These are phyloP conservation scores for Periplaneta americana DNA, from an alignment of 1,140 invertebrate genomes.

Conservation along the genomic window DNA sequence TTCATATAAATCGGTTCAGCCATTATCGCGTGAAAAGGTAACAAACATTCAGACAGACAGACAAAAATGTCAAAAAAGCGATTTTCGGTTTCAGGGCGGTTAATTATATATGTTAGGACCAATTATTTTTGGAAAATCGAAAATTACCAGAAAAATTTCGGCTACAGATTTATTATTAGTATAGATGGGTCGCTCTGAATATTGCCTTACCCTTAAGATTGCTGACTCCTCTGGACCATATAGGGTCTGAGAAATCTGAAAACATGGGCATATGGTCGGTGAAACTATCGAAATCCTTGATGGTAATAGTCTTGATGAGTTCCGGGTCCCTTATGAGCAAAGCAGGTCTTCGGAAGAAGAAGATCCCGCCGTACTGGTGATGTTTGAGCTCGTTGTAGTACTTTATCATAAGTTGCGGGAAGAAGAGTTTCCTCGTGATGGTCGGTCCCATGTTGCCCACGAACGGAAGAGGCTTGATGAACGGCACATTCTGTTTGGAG, in stretches of 20 bases:
- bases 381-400: neutral
- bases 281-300: constrained; percentile 44
- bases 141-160: no score
- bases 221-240: constrained; percentile 35
- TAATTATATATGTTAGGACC: no score
- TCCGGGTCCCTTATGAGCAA: constrained; percentile 32
- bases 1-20: no score
- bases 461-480: constrained; percentile 37
- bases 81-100: no score
- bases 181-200: no score
- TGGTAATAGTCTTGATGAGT: constrained; percentile 29
- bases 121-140: no score
- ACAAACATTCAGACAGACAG: no score
- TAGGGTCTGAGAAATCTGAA: constrained; percentile 31
- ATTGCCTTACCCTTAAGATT: constrained; percentile 30
- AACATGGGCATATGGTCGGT: constrained; percentile 35
- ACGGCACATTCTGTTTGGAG: constrained; percentile 36
- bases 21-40: no score
- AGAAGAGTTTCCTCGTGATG: neutral
- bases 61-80: no score
- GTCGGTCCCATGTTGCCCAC: constrained; percentile 36
- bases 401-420: neutral
- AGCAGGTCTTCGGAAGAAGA: constrained; percentile 21
- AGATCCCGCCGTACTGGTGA: constrained; percentile 17
- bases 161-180: no score